Base-by-base conservation (phyloP, 1,140 invertebrate genomes). In the Bombyx mori region DNA sequence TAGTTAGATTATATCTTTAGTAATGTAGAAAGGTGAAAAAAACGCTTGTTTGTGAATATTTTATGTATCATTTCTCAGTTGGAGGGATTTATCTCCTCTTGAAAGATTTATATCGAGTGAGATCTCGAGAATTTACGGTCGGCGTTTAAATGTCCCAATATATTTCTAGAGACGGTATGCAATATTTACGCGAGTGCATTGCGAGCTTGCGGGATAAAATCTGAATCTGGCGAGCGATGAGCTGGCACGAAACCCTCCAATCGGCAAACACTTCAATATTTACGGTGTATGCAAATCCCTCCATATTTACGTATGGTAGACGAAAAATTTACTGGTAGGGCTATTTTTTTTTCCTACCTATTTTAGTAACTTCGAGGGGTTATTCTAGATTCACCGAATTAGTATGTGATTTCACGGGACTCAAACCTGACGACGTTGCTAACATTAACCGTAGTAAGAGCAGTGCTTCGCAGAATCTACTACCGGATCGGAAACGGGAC, bases 61-160 rank as follows among this genome's bases (percentile, higher is more conserved):
- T 83, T 72, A 86, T 76, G 71, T 80, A 83, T 83, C 80, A 82
- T 81, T 82, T 82, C 79, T 74, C 68, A 79, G 77, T 76, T 66
- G 22, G 68, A 63, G 56, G 69, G 76, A 83, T 86, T 83, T 79
- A 77, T 79, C 75, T 78, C 65, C 66, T 75, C 70, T 79, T 68
- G 74, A 81, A 80, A 86, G 80, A 83, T 85, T 83, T 86, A 82
- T 80, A 71, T 76, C 79, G 75, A 63, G 58, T 58, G 66, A 79
- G 82, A 82, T 83, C 71, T 83, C 56, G 66, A 77, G 75, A 35
- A 35, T 79, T 73, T 75, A 77, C 71, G 63, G 66, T 51, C 60
- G 55, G 57, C 66, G 61, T 77, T 69, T 72, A 69, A 79, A 69
- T 69, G 69, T 70, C 54, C 66, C 62, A 65, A 79, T 74, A 73